Evolutionary conservation across 2,797 vertebrate species (phyloP).

Genomic region (Valencia hispanica): DNA sequence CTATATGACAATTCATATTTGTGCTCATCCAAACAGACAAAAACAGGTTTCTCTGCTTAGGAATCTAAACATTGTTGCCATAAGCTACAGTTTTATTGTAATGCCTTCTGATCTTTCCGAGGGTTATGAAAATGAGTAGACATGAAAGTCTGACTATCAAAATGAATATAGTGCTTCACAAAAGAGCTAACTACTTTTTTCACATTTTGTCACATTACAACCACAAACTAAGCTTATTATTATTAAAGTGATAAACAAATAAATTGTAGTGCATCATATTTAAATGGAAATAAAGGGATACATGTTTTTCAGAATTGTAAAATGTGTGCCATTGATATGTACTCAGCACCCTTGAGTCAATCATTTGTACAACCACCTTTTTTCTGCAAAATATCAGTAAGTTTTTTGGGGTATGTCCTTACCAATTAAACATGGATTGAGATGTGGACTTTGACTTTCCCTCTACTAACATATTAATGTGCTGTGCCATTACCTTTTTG

Average conservation of each 20-base stretch:
- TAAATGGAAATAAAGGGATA: background rate
- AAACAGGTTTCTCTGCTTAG: constrained; percentile 9
- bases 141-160: constrained; percentile 36
- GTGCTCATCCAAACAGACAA: constrained; percentile 29
- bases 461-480: background rate
- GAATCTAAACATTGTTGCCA: background rate
- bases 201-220: background rate
- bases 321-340: background rate
- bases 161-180: background rate
- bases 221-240: background rate
- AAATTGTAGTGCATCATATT: background rate
- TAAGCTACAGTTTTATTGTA: background rate
- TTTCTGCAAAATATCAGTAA: background rate
- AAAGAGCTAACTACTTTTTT: background rate
- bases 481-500: background rate
- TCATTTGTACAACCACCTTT: background rate
- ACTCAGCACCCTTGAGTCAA: background rate
- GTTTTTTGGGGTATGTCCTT: background rate
- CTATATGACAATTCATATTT: constrained; percentile 19
- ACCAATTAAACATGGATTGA: background rate
- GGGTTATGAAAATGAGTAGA: constrained; percentile 34
- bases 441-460: background rate
- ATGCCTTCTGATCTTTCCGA: constrained; percentile 3
- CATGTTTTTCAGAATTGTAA: background rate
- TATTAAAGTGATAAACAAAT: background rate